These are phyloP conservation scores for Hylaea fasciaria DNA, from an alignment of 2,888 invertebrate genomes.

Conservation along the genomic window DNA sequence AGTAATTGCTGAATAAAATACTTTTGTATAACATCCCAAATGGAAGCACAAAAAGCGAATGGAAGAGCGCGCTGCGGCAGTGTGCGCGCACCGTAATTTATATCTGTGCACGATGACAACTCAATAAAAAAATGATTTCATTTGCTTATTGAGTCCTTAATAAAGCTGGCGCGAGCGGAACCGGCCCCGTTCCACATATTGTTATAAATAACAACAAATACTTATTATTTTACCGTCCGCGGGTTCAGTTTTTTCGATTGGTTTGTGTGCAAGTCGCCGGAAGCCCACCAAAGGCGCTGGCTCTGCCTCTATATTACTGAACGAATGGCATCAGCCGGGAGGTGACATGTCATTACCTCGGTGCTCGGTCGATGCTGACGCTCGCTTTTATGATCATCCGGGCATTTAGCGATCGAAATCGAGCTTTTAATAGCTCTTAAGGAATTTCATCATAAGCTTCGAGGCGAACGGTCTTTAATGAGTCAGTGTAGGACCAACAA, in stretches of 20 bases:
- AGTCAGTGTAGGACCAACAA: constrained; percentile 39
- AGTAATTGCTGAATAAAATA: constrained; percentile 85
- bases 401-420: constrained; percentile 56
- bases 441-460: constrained; percentile 64
- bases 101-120: constrained; percentile 81
- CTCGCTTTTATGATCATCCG: constrained; percentile 58
- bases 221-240: constrained; percentile 68
- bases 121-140: constrained; percentile 85
- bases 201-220: constrained; percentile 77
- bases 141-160: constrained; percentile 85
- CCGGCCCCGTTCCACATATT: constrained; percentile 68
- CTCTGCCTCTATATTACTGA: constrained; percentile 50
- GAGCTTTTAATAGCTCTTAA: constrained; percentile 58
- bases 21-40: constrained; percentile 81
- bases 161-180: constrained; percentile 70
- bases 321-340: constrained; percentile 56
- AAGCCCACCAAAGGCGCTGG: constrained; percentile 73
- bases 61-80: constrained; percentile 51
- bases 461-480: constrained; percentile 41
- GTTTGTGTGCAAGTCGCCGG: constrained; percentile 37
- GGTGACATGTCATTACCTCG: constrained; percentile 62
- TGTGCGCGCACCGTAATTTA: constrained; percentile 76
- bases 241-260: constrained; percentile 53
- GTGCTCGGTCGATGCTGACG: constrained; percentile 61
- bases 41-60: constrained; percentile 76